Conservation (phyloP, 1,140 invertebrate species). For the Papilio xuthus region DNA sequence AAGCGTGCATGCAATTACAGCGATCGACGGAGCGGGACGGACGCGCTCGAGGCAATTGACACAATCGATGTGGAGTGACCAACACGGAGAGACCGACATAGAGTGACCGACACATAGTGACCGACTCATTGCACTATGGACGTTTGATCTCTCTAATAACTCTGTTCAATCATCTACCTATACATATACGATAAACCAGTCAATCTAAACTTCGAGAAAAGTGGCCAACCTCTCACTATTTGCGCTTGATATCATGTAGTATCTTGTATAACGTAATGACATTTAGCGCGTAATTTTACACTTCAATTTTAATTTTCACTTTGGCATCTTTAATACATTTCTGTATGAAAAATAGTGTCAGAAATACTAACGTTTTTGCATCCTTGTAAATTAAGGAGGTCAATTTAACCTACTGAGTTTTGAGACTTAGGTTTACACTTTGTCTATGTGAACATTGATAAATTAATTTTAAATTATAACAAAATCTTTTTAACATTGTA, state of each 20-base stretch:
- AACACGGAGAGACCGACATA: constrained; percentile 37
- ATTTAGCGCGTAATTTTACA: not conserved
- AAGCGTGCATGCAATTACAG: constrained; percentile 38
- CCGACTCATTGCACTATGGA: constrained; percentile 38
- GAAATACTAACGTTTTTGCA: no score
- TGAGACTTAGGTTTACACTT: no score
- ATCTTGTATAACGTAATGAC: not conserved
- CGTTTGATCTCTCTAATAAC: constrained; percentile 35
- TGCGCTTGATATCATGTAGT: not conserved
- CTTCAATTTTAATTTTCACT: not conserved
- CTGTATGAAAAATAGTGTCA: no score
- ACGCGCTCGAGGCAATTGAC: constrained; percentile 33
- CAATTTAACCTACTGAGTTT: no score
- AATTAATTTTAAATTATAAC: no score
- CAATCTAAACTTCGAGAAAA: not conserved
- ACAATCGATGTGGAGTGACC: constrained; percentile 43
- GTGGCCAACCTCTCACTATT: not conserved
- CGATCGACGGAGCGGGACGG: constrained; percentile 41
- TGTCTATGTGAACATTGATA: no score
- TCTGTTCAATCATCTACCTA: constrained; percentile 7
- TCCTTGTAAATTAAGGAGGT: no score
- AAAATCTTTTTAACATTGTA: no score
- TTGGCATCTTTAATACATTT: not conserved
- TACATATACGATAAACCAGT: not conserved
- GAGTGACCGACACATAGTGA: constrained; percentile 22